Evolutionary conservation across 2,797 vertebrate genomes (phyloP).

Genomic region (Anas flavirostris): DNA sequence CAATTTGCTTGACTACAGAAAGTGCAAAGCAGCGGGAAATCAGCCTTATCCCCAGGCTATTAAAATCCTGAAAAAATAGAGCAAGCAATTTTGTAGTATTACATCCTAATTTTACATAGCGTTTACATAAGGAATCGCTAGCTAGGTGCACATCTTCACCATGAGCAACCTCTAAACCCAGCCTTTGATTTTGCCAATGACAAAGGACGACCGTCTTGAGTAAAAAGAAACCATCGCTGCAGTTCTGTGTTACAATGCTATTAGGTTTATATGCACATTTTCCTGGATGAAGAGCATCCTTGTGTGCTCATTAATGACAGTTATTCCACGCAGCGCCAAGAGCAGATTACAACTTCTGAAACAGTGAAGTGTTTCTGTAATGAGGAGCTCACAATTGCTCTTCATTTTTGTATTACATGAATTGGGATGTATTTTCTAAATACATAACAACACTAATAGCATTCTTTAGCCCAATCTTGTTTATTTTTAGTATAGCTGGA

Average conservation of each 20-base stretch:
- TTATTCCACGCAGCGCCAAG: neutral
- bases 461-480: neutral
- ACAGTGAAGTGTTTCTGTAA: neutral
- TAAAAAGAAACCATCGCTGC: neutral
- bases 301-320: neutral
- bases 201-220: neutral
- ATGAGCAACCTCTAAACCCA: neutral
- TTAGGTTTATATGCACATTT: neutral
- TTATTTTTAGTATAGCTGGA: neutral
- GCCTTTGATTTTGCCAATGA: neutral
- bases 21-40: neutral
- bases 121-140: neutral
- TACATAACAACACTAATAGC: neutral
- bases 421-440: neutral
- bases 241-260: neutral
- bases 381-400: neutral
- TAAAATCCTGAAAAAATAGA: constrained; percentile 25
- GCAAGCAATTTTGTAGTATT: neutral
- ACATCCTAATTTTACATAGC: neutral
- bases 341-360: neutral
- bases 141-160: neutral
- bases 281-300: neutral
- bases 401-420: neutral
- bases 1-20: neutral
- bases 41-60: neutral